phyloP scores from a whole-genome alignment of 64 coral and sea anemone species.

The Orbicella faveolata region DNA sequence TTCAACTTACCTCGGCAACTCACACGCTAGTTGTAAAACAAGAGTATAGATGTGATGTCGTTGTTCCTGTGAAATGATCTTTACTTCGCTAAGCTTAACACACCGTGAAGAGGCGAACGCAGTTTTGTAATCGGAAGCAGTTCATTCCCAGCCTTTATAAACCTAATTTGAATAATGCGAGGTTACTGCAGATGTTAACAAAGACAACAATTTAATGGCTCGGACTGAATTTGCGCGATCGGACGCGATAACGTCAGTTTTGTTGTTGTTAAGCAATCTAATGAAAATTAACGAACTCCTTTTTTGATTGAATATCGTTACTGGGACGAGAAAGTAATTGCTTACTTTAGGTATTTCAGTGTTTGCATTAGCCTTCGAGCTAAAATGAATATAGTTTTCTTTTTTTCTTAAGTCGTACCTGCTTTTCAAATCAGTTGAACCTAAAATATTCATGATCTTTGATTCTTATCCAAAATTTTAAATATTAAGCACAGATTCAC shows the following conservation, averaged over 20 bases:
- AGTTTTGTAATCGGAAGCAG: background rate
- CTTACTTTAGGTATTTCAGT: slow-evolving; percentile 3
- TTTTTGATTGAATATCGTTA: slow-evolving; percentile 10
- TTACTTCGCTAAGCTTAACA: background rate
- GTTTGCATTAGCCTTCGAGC: slow-evolving; percentile 1
- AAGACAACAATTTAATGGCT: slow-evolving; percentile 34
- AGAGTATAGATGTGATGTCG: background rate
- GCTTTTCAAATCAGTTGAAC: background rate
- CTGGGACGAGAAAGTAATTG: slow-evolving; percentile 3
- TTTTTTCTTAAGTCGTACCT: background rate
- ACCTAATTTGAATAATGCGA: slow-evolving; percentile 49
- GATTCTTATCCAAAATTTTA: slow-evolving; percentile 42
- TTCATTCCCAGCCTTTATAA: slow-evolving; percentile 8
- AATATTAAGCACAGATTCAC: slow-evolving; percentile 22
- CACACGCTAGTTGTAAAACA: background rate
- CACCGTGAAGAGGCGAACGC: background rate
- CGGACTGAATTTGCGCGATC: slow-evolving; percentile 23
- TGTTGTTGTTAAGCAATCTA: slow-evolving; percentile 36
- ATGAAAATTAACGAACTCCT: slow-evolving; percentile 32
- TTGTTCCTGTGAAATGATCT: background rate
- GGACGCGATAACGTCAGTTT: slow-evolving; percentile 17
- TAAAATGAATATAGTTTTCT: background rate
- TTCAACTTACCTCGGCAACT: background rate
- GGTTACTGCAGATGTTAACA: slow-evolving; percentile 39
- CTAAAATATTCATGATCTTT: slow-evolving; percentile 37